A percentile compares a stretch with the other conserved stretches of the same genome.
These are phyloP conservation scores for Galerucella pusilla DNA, from an alignment of 2,888 invertebrate genomes.

Conservation along the genomic window DNA sequence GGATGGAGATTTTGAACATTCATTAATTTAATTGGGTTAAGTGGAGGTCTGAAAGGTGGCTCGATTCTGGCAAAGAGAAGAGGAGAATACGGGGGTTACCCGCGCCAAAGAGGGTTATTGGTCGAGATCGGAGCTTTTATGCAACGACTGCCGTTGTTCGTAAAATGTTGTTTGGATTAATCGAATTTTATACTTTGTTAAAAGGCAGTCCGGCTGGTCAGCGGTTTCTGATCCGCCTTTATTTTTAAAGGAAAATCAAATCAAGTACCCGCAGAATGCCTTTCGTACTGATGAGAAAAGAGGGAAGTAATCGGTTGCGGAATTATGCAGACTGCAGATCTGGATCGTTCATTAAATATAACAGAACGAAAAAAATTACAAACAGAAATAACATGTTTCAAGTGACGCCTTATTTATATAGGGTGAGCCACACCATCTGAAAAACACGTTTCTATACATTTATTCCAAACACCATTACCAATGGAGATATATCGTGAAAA, in stretches of 20 bases:
- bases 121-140: constrained; percentile 57
- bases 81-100: constrained; percentile 29
- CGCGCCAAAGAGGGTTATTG: constrained; percentile 50
- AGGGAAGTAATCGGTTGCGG: constrained; percentile 42
- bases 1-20: constrained; percentile 56
- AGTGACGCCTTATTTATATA: too few relatives aligned
- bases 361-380: too few relatives aligned
- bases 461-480: too few relatives aligned
- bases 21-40: constrained; percentile 61
- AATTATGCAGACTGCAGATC: too few relatives aligned
- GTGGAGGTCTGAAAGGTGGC: constrained; percentile 56
- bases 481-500: too few relatives aligned
- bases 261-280: constrained; percentile 52
- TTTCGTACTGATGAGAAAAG: constrained; percentile 54
- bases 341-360: too few relatives aligned
- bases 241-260: constrained; percentile 55
- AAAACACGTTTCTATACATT: too few relatives aligned
- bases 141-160: constrained; percentile 54
- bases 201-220: constrained; percentile 55
- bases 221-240: constrained; percentile 50
- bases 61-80: constrained; percentile 23
- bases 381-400: too few relatives aligned
- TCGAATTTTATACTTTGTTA: constrained; percentile 60
- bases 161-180: constrained; percentile 59
- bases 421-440: too few relatives aligned